A percentile compares a stretch with the other conserved stretches of the same genome.
Evolutionary conservation across 2,113 vertebrate genomes (phyloP).

Genomic region (Callipepla squamata): DNA sequence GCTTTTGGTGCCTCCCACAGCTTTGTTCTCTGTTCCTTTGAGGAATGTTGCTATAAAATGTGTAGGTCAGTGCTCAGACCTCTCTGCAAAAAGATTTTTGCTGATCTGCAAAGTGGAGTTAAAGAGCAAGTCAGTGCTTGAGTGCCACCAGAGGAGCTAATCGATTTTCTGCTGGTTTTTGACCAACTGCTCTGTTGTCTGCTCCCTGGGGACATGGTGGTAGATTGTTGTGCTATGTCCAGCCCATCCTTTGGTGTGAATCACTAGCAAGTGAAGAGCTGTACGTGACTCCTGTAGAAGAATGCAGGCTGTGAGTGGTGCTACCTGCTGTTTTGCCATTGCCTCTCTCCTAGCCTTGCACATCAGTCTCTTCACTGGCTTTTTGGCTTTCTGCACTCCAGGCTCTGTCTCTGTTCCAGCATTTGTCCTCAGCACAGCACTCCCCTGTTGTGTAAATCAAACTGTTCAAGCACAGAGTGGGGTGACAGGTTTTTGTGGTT

Average conservation of each 20-base stretch:
- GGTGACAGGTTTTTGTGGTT: background rate
- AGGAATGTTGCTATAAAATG: background rate
- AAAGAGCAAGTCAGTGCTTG: background rate
- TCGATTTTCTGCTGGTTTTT: background rate
- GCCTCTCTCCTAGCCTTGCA: background rate
- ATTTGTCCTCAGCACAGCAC: background rate
- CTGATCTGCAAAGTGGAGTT: background rate
- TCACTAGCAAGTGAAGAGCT: background rate
- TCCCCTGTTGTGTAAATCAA: background rate
- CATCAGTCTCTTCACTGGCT: background rate
- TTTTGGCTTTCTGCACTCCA: background rate
- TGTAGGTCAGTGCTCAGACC: background rate
- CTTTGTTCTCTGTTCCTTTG: background rate
- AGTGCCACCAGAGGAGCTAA: background rate
- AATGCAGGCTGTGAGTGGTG: no score
- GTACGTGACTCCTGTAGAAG: rapidly evolving
- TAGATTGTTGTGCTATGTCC: no score
- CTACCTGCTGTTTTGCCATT: background rate
- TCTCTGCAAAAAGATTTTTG: background rate
- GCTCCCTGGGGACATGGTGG: rapidly evolving
- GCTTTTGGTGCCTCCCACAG: background rate
- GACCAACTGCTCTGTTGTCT: background rate
- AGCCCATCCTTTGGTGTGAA: background rate
- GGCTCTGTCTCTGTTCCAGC: background rate
- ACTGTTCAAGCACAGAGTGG: background rate